Conservation (phyloP, 1,140 invertebrate genomes). For the Drosophila takahashii region DNA sequence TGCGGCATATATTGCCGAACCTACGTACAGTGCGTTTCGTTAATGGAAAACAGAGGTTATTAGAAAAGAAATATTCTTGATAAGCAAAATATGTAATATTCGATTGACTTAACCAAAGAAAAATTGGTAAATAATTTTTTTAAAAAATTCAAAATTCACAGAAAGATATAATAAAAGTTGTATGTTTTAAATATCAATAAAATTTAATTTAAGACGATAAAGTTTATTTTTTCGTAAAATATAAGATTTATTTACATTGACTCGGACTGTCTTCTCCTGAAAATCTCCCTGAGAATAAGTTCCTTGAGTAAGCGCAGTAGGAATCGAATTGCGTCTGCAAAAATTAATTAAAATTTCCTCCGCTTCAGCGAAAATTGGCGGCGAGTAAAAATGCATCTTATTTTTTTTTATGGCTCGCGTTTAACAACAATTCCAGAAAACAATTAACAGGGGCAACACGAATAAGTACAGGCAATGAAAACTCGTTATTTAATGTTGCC, state of each 20-base stretch:
- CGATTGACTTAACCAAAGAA: no score
- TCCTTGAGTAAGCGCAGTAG: conserved; percentile 6
- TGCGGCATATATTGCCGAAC: conserved; percentile 23
- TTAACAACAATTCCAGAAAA: conserved; percentile 35
- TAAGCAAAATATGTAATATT: neutral
- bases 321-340: conserved; percentile 27
- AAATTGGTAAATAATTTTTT: no score
- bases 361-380: conserved; percentile 26
- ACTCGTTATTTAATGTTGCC: conserved; percentile 36
- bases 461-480: conserved; percentile 19
- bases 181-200: neutral
- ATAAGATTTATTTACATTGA: neutral
- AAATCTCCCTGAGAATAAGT: neutral
- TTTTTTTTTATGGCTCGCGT: conserved; percentile 26
- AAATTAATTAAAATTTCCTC: conserved; percentile 59
- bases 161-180: no score
- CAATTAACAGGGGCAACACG: conserved; percentile 34
- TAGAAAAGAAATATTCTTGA: neutral
- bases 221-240: no score
- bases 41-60: neutral
- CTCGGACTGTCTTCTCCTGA: neutral
- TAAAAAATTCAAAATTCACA: no score
- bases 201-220: no score
- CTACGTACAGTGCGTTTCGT: conserved; percentile 14
- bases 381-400: conserved; percentile 26